These are phyloP conservation scores for Mormyrus iriodes DNA, from an alignment of 2,113 vertebrate species.

Conservation along the genomic window DNA sequence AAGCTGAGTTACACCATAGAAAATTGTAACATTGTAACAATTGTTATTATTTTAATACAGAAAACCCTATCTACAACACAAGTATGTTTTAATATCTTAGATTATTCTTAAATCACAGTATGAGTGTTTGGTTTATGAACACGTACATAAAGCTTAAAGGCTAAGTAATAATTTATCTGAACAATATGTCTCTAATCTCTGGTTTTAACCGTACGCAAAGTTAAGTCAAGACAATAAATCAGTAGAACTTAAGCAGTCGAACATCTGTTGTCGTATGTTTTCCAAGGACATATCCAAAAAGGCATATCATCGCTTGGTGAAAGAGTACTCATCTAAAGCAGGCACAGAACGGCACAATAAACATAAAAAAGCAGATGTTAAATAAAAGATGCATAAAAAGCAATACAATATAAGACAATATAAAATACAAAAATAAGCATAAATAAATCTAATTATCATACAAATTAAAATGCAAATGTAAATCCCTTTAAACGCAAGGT, in stretches of 20 bases:
- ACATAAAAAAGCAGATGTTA: constrained; percentile 11
- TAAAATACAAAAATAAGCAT: neutral
- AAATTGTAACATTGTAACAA: neutral
- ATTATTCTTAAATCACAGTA: neutral
- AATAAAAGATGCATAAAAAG: neutral
- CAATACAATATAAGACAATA: too few species aligned
- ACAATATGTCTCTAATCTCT: constrained; percentile 4
- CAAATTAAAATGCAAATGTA: neutral
- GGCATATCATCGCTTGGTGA: constrained; percentile 21
- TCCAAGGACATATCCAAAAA: constrained; percentile 19
- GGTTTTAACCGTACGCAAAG: neutral
- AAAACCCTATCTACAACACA: neutral
- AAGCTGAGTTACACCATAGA: neutral
- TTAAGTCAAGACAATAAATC: constrained; percentile 18
- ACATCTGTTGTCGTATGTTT: constrained; percentile 13
- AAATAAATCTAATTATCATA: neutral
- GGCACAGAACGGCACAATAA: constrained; percentile 3
- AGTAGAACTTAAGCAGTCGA: neutral
- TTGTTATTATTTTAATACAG: neutral
- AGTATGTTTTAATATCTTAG: neutral
- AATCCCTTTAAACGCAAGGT: neutral
- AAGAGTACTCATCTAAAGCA: constrained; percentile 17
- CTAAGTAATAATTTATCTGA: constrained; percentile 8
- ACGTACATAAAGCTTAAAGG: neutral
- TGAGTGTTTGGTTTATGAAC: neutral